phyloP scores from a whole-genome alignment of 2,888 invertebrate genomes.

The Chironomus riparius region DNA sequence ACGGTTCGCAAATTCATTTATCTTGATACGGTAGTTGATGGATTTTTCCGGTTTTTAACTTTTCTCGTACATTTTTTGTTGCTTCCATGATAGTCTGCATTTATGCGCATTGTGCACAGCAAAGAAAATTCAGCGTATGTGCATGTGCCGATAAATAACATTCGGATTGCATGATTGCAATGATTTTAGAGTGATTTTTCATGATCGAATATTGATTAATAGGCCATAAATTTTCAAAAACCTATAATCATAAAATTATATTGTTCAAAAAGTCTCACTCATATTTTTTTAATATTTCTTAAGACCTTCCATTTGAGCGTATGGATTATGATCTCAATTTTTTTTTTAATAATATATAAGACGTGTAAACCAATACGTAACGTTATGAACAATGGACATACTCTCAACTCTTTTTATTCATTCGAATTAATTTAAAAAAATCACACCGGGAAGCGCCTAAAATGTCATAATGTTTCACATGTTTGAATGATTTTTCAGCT shows the following conservation, averaged over 20 bases:
- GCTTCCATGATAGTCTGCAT: background rate
- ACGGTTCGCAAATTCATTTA: background rate
- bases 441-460: conserved; percentile 4
- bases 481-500: background rate
- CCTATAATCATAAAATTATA: background rate
- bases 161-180: background rate
- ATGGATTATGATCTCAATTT: no score
- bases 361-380: no score
- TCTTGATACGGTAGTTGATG: background rate
- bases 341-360: no score
- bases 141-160: no score
- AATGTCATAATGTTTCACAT: conserved; percentile 4
- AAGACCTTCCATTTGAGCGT: background rate
- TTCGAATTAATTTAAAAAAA: background rate
- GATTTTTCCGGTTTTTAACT: background rate
- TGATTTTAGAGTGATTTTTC: background rate
- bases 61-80: background rate
- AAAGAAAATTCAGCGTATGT: background rate
- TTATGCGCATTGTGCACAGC: background rate
- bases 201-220: background rate
- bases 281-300: background rate
- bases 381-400: no score
- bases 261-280: background rate
- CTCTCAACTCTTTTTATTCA: no score
- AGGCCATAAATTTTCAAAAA: background rate